phyloP scores from a whole-genome alignment of 2,888 invertebrate genomes.

The Eupeodes latifasciatus region DNA sequence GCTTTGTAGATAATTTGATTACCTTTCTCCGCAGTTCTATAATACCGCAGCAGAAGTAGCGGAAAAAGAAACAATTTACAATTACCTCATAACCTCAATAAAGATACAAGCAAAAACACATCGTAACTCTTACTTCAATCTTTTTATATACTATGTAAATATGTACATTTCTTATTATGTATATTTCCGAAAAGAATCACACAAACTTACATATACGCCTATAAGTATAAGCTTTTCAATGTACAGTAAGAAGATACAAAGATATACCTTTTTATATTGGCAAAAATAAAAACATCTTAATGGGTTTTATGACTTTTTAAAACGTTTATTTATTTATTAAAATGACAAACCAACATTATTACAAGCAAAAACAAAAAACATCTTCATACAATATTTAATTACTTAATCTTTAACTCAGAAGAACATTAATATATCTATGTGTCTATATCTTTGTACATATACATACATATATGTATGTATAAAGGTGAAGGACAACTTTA shows the following conservation, averaged over 20 bases:
- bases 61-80: constrained; percentile 49
- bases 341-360: constrained; percentile 19
- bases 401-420: constrained; percentile 42
- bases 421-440: not conserved
- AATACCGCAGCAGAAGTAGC: not conserved
- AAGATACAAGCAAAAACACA: constrained; percentile 36
- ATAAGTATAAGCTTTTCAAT: not conserved
- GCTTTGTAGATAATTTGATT: constrained; percentile 6
- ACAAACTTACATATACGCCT: not conserved
- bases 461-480: not conserved
- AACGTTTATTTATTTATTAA: constrained; percentile 24
- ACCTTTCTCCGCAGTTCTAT: constrained; percentile 36
- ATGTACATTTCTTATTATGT: constrained; percentile 1
- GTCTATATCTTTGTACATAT: not conserved
- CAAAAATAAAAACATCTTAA: constrained; percentile 51
- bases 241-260: not conserved
- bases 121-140: constrained; percentile 22
- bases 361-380: constrained; percentile 1
- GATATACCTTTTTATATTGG: not conserved
- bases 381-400: constrained; percentile 45
- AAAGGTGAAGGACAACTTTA: constrained; percentile 69
- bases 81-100: constrained; percentile 74
- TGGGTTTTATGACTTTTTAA: constrained; percentile 57
- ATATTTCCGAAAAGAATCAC: constrained; percentile 12
- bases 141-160: constrained; percentile 2